Percentiles rank a stretch among this genome's conserved stretches.
Evolutionary conservation across 2,888 invertebrate species (phyloP).

Genomic region (Scaptomyza cyrtandrae): DNA sequence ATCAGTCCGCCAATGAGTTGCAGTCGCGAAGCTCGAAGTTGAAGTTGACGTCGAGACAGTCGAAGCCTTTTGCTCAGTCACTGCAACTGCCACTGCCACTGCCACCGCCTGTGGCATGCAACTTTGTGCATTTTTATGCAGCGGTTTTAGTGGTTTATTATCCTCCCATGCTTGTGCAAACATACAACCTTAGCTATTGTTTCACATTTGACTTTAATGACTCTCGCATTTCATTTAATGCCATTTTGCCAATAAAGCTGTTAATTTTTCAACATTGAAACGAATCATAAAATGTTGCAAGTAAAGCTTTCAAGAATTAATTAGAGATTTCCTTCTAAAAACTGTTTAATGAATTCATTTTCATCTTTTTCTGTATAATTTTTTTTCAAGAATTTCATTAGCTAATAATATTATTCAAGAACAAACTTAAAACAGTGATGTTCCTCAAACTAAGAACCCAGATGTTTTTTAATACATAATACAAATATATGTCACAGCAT

Average conservation of each 20-base stretch:
- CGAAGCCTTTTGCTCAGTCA: conserved; percentile 11
- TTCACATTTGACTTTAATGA: conserved; percentile 46
- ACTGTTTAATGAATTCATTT: no score
- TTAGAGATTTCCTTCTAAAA: no score
- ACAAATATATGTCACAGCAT: no score
- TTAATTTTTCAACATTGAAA: not conserved
- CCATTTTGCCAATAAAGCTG: conserved; percentile 15
- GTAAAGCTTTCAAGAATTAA: not conserved
- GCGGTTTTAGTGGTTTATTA: conserved; percentile 55
- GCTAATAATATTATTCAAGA: no score
- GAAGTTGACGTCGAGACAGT: conserved; percentile 13
- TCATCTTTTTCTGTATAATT: no score
- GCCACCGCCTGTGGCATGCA: conserved; percentile 39
- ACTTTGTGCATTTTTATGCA: conserved; percentile 62
- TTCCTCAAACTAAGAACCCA: no score
- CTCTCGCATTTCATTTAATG: conserved; percentile 55
- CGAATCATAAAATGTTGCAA: not conserved
- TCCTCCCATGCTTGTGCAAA: conserved; percentile 24
- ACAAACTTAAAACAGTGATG: no score
- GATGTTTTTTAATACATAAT: no score
- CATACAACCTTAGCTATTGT: conserved; percentile 46
- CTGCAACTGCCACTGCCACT: not conserved
- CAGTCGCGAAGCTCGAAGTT: conserved; percentile 25
- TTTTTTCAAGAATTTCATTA: no score
- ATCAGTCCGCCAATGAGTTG: conserved; percentile 46